Base-by-base conservation (phyloP, 2,888 invertebrate genomes). In the Opisthograptis luteolata region DNA sequence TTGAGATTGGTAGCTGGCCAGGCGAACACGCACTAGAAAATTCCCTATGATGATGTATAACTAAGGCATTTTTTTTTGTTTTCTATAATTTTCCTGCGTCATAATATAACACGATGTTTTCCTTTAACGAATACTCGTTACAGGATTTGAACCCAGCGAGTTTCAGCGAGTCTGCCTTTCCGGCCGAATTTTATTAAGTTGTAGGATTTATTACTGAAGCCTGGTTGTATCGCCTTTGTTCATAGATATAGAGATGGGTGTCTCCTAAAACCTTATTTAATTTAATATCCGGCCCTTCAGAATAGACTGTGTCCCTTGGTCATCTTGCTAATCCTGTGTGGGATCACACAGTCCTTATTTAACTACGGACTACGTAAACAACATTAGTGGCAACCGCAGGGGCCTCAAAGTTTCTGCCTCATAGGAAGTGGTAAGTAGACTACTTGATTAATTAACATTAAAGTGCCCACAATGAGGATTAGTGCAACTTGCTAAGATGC, bases 281-380 rank as follows among this genome's bases (percentile, higher is more conserved):
- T 39, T 48, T 24, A 36, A 36, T 25, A 25, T 40, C 22, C 12
- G 8, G 32, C 20, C 40, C 30, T 40, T 45, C 37, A 45, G 51
- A 54, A 43, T 43, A 45, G 49, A 6, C 41, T 47, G 46, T 46
- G 52, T 46, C 49, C 46, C 46, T 49, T 32, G 36, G 53, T 53
- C 41, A 50, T 43, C 47, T 56, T 65, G 67, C 64, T 76, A 75
- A 75, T 74, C 44, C 30, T 34, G 30, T 45, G 44, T 40, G 50
- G 50, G 50, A 51, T 67, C 60, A 66, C 71, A 65, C 55, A 63
- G 70, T 66, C 75, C 68, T 64, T 63, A 73, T 79, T 80, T 77
- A 81, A 80, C 80, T 76, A 79, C 75, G 73, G 74, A 66, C 73
- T 74, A 70, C 75, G 79, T 81, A 82, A 83, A 80, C 78, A 82